phyloP scores from a whole-genome alignment of 2,888 invertebrate species.

The Euplexia lucipara region DNA sequence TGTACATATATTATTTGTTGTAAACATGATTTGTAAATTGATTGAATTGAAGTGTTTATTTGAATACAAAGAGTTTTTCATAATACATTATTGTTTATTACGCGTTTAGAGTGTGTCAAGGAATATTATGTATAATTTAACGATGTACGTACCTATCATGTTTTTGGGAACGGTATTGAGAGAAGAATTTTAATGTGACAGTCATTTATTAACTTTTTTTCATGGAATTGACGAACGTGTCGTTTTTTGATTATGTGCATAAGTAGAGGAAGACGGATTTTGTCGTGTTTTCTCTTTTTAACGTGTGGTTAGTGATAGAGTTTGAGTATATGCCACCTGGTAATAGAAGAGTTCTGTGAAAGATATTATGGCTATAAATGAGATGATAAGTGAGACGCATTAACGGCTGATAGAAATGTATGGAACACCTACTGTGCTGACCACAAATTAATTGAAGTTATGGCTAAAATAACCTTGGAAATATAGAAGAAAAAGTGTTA shows the following conservation, averaged over 20 bases:
- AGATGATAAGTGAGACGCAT: too few relatives aligned
- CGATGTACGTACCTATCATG: background rate
- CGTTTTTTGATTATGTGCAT: background rate
- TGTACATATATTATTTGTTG: background rate
- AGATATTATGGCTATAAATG: background rate
- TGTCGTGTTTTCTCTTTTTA: too few relatives aligned
- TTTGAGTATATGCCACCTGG: too few relatives aligned
- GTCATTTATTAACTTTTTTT: background rate
- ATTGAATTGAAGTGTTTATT: slow-evolving; percentile 17
- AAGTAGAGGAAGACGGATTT: too few relatives aligned
- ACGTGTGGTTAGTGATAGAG: too few relatives aligned
- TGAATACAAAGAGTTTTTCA: slow-evolving; percentile 48
- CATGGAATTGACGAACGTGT: too few relatives aligned
- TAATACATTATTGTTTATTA: slow-evolving; percentile 10
- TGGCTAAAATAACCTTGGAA: background rate
- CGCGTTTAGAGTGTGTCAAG: slow-evolving; percentile 20
- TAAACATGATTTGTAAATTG: slow-evolving; percentile 16
- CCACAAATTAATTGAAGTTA: background rate
- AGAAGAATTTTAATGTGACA: background rate
- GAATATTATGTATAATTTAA: slow-evolving; percentile 21
- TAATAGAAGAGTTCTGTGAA: too few relatives aligned
- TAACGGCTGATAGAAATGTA: too few relatives aligned
- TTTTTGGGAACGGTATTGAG: background rate
- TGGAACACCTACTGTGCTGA: too few relatives aligned
- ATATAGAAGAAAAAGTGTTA: too few relatives aligned